phyloP scores from a whole-genome alignment of 2,888 invertebrate species.

The Metellina segmentata region DNA sequence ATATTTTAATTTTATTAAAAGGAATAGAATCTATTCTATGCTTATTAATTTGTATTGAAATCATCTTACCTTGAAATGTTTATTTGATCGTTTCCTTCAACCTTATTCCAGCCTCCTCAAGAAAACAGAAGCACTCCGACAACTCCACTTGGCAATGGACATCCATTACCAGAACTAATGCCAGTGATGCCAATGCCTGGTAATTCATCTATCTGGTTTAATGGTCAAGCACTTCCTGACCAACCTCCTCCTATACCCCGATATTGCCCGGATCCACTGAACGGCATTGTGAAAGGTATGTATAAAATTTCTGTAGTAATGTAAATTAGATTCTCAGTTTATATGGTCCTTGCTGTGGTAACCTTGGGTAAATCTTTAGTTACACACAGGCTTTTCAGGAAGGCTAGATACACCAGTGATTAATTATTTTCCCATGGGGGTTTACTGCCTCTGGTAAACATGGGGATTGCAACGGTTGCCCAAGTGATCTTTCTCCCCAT shows the following conservation, averaged over 20 bases:
- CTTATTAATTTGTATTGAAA: not conserved
- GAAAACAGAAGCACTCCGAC: conserved; percentile 62
- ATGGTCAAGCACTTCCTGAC: conserved; percentile 57
- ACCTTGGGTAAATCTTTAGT: too few relatives aligned
- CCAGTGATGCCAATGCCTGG: conserved; percentile 37
- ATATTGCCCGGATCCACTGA: conserved; percentile 92
- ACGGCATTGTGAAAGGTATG: conserved; percentile 83
- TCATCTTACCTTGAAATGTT: not conserved
- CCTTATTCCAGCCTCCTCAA: conserved; percentile 49
- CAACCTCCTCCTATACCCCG: conserved; percentile 79
- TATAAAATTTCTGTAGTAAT: too few relatives aligned
- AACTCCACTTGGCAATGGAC: conserved; percentile 44
- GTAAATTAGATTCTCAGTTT: too few relatives aligned
- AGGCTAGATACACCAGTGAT: too few relatives aligned
- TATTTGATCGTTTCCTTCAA: not conserved
- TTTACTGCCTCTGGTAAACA: too few relatives aligned
- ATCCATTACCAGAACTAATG: conserved; percentile 49
- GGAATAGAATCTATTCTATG: not conserved
- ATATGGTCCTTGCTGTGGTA: too few relatives aligned
- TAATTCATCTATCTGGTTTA: conserved; percentile 56
- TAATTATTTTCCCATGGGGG: too few relatives aligned
- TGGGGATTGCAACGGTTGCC: too few relatives aligned
- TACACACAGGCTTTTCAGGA: too few relatives aligned
- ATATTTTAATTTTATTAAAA: not conserved
- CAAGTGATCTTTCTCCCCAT: too few relatives aligned